Conservation (phyloP, 2,888 invertebrate genomes). For the Gisinianus flammeolus region DNA sequence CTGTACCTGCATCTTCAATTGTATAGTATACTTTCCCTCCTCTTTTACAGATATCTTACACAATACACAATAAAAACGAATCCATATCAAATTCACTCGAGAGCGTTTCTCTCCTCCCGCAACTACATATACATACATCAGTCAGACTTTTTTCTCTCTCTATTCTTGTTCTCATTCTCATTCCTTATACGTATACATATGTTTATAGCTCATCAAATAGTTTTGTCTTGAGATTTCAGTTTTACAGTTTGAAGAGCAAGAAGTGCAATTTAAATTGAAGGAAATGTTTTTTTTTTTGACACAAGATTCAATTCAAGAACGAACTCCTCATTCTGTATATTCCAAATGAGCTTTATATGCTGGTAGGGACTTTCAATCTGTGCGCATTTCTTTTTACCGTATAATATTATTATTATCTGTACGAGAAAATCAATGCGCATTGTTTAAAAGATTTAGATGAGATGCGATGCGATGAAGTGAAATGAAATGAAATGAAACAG, state of each 20-base stretch:
- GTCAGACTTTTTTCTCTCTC: neutral
- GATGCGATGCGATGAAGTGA: neutral
- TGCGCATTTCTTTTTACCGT: neutral
- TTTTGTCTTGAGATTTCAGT: neutral
- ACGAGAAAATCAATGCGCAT: neutral
- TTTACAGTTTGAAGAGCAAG: too few species aligned
- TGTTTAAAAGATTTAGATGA: neutral
- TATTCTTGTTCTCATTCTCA: neutral
- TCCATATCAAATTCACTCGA: slow-evolving; percentile 4
- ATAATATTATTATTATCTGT: too few species aligned
- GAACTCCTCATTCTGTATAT: too few species aligned
- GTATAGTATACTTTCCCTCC: neutral
- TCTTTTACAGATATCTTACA: neutral
- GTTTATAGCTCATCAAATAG: neutral
- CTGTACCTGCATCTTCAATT: neutral
- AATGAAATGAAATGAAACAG: neutral
- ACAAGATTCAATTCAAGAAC: too few species aligned
- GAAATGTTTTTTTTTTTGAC: too few species aligned
- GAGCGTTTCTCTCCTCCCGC: neutral
- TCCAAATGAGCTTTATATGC: too few species aligned
- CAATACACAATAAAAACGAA: neutral
- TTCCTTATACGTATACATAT: neutral
- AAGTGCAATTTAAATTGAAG: neutral
- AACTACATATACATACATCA: neutral
- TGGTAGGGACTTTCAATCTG: neutral